phyloP scores from a whole-genome alignment of 2,888 invertebrate species.

The Harpalus rufipes region DNA sequence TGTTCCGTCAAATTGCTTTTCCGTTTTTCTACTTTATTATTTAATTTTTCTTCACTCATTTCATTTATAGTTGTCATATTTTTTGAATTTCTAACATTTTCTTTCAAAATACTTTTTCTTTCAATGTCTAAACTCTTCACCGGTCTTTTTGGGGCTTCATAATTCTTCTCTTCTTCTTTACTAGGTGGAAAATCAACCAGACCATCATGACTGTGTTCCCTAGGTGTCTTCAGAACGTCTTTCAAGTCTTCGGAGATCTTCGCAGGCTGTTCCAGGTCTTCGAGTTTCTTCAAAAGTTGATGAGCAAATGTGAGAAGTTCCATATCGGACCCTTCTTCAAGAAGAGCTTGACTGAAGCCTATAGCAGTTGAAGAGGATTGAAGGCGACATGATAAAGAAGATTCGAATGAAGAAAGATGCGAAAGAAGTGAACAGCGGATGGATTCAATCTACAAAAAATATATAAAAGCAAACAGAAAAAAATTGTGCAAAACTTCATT shows the following conservation, averaged over 20 bases:
- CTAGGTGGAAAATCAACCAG: constrained; percentile 19
- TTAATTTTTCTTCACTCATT: constrained; percentile 15
- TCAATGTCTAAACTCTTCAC: no score
- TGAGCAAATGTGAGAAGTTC: constrained; percentile 85
- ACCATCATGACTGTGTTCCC: constrained; percentile 10
- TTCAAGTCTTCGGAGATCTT: constrained; percentile 72
- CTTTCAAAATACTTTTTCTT: background rate
- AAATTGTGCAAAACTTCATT: background rate
- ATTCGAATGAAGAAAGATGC: constrained; percentile 73
- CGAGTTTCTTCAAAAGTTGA: constrained; percentile 82
- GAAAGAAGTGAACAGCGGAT: constrained; percentile 75
- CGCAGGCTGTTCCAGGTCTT: constrained; percentile 81
- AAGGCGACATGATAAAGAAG: constrained; percentile 33
- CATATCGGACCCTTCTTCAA: constrained; percentile 83
- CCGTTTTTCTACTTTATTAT: background rate
- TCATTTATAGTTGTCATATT: background rate
- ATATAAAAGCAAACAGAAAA: background rate
- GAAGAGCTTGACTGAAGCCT: constrained; percentile 82
- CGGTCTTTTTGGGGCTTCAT: no score
- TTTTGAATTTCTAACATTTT: constrained; percentile 12
- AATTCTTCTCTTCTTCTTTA: constrained; percentile 6
- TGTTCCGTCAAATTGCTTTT: background rate
- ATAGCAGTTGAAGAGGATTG: constrained; percentile 76
- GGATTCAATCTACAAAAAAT: constrained; percentile 67
- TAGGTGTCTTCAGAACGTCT: constrained; percentile 22